Conservation (phyloP, 2,113 vertebrate genomes). For the Ictalurus furcatus region DNA sequence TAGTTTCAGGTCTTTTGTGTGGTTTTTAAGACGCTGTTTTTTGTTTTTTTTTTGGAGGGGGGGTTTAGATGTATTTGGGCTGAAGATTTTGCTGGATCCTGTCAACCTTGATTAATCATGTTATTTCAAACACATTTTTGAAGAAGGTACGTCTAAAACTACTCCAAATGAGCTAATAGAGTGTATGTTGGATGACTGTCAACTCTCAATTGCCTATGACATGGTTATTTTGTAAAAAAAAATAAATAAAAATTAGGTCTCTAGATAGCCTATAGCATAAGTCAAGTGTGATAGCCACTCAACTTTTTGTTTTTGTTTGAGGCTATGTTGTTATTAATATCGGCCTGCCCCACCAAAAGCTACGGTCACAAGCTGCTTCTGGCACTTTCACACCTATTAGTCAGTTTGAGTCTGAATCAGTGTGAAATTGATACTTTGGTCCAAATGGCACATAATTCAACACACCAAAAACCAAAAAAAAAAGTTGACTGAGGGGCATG, state of each 20-base stretch:
- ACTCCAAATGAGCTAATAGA: neutral
- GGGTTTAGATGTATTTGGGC: neutral
- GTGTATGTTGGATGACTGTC: neutral
- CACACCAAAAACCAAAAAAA: neutral
- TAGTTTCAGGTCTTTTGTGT: neutral
- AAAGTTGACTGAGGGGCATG: neutral
- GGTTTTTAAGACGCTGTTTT: neutral
- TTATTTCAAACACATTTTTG: neutral
- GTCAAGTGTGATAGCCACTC: neutral
- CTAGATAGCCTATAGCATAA: neutral
- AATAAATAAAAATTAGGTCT: neutral
- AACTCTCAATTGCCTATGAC: neutral
- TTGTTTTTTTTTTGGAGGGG: too few species aligned
- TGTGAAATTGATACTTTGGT: neutral
- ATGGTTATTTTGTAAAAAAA: neutral
- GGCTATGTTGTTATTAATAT: neutral
- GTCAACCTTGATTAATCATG: neutral
- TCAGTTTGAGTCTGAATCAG: neutral
- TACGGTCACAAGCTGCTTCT: neutral
- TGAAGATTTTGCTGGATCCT: neutral
- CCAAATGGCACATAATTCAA: neutral
- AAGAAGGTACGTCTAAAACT: neutral
- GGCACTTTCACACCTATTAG: neutral
- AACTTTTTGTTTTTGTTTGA: neutral
- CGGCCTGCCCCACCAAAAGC: neutral